These are phyloP conservation scores for Artemisiospiza belli DNA, from an alignment of 2,113 vertebrate species.

Conservation along the genomic window DNA sequence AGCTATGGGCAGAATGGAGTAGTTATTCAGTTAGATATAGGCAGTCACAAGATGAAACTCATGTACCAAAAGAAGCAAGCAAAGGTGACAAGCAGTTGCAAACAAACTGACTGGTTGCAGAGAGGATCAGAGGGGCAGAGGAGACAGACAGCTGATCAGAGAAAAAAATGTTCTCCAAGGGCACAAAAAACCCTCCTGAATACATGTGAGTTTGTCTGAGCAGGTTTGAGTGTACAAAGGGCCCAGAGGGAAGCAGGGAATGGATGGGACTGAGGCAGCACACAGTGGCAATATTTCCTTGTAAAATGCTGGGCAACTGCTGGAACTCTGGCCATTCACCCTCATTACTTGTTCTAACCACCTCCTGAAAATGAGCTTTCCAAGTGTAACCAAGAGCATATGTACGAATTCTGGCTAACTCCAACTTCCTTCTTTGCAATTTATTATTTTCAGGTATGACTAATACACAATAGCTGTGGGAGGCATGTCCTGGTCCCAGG, in stretches of 20 bases:
- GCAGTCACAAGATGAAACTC: neutral
- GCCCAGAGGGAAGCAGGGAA: neutral
- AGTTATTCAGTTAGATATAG: neutral
- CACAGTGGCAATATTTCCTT: neutral
- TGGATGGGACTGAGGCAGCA: neutral
- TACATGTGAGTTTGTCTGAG: neutral
- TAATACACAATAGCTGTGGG: neutral
- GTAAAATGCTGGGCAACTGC: neutral
- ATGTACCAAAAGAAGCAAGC: neutral
- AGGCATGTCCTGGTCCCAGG: neutral
- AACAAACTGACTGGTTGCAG: neutral
- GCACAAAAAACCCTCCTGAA: neutral
- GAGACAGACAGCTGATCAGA: conserved; percentile 6
- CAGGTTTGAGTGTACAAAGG: neutral
- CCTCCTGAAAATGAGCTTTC: neutral
- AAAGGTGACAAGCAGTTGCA: neutral
- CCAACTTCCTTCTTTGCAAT: neutral
- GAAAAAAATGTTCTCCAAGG: neutral
- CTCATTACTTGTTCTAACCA: neutral
- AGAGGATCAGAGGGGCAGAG: neutral
- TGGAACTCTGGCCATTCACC: neutral
- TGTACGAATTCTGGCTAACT: neutral
- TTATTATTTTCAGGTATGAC: neutral
- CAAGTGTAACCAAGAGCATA: neutral
- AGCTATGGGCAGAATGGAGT: neutral